Conservation (phyloP, 1,140 invertebrate species). For the Asbolus verrucosus region DNA sequence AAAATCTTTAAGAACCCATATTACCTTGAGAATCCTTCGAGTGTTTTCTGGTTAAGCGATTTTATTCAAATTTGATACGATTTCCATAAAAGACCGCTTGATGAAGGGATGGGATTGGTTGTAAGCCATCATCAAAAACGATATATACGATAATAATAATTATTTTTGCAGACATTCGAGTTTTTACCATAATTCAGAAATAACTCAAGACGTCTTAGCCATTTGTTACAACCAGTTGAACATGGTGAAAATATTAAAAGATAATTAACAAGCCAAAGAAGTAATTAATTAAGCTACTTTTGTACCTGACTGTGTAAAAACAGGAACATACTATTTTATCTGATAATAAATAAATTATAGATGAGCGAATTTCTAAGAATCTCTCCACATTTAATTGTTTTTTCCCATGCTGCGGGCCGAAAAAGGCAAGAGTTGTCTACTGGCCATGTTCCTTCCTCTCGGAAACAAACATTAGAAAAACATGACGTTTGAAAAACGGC, state of each 20-base stretch:
- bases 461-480: slow-evolving; percentile 6
- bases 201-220: slow-evolving; percentile 11
- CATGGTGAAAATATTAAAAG: slow-evolving; percentile 38
- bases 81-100: slow-evolving; percentile 11
- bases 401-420: no score
- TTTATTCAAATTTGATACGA: not conserved
- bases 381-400: slow-evolving; percentile 33
- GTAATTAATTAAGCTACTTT: slow-evolving; percentile 22
- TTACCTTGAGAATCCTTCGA: no score
- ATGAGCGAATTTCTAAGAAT: slow-evolving; percentile 6
- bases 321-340: slow-evolving; percentile 29
- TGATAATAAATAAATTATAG: slow-evolving; percentile 28
- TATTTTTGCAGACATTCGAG: slow-evolving; percentile 15
- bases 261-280: slow-evolving; percentile 30
- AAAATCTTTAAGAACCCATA: no score
- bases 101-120: slow-evolving; percentile 7
- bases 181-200: slow-evolving; percentile 32
- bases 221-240: slow-evolving; percentile 42
- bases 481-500: slow-evolving; percentile 23
- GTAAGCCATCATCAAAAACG: not conserved
- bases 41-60: not conserved
- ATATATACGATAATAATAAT: slow-evolving; percentile 19
- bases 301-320: slow-evolving; percentile 18
- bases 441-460: not conserved
- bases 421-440: no score